These are phyloP conservation scores for Sialia sialis DNA, from an alignment of 2,113 vertebrate species.

Conservation along the genomic window DNA sequence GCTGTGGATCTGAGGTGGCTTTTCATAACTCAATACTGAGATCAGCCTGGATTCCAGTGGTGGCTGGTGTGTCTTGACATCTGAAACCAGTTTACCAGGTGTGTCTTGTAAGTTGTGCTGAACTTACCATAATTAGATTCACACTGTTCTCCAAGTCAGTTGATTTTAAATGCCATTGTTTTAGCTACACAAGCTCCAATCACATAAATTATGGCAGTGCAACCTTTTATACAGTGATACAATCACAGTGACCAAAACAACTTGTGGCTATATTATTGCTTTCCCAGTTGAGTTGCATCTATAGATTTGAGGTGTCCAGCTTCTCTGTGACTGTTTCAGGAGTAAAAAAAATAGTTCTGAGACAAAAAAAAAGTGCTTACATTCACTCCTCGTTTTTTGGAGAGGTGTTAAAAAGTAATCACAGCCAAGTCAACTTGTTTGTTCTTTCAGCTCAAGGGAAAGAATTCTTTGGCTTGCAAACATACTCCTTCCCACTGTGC, in stretches of 20 bases:
- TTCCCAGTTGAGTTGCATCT: background rate
- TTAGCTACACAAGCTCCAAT: background rate
- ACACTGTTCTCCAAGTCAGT: background rate
- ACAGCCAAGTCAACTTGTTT: background rate
- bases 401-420: background rate
- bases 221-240: background rate
- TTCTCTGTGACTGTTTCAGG: background rate
- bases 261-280: background rate
- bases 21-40: background rate
- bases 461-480: background rate
- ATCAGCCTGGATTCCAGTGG: background rate
- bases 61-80: accelerated
- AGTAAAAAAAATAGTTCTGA: background rate
- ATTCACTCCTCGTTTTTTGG: background rate
- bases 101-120: background rate
- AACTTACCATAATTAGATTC: background rate
- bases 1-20: background rate
- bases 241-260: background rate
- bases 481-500: background rate
- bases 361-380: background rate
- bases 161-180: background rate
- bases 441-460: background rate
- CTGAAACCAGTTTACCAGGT: background rate
- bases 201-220: background rate
- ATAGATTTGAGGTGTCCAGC: background rate